phyloP scores from a whole-genome alignment of 92 coral and sea anemone species.

The Zoanthus sansibaricus region DNA sequence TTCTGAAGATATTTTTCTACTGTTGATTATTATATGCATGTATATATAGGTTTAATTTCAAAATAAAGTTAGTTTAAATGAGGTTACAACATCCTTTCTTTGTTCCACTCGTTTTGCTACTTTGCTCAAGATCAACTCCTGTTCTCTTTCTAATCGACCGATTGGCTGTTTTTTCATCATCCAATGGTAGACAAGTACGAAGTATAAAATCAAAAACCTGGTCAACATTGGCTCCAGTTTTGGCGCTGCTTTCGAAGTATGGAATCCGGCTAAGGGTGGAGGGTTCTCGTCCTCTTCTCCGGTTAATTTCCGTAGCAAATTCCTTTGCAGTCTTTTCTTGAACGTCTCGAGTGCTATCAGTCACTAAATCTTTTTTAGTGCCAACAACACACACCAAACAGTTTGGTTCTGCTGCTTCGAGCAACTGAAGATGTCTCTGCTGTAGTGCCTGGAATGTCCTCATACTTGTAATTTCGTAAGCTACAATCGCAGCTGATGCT shows the following conservation, averaged over 20 bases:
- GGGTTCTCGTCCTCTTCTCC: slow-evolving; percentile 64
- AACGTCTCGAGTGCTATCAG: slow-evolving; percentile 62
- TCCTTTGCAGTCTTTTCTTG: slow-evolving; percentile 69
- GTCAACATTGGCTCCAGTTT: slow-evolving; percentile 92
- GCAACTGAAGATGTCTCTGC: slow-evolving; percentile 86
- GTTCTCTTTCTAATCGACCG: slow-evolving; percentile 55
- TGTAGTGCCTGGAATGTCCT: slow-evolving; percentile 71
- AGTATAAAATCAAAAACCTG: slow-evolving; percentile 87
- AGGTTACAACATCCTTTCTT: slow-evolving; percentile 25
- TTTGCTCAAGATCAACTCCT: slow-evolving; percentile 66
- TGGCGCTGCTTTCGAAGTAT: slow-evolving; percentile 95
- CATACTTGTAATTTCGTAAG: slow-evolving; percentile 82
- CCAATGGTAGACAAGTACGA: slow-evolving; percentile 88
- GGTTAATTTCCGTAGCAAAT: slow-evolving; percentile 83
- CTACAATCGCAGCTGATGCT: slow-evolving; percentile 96
- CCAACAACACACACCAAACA: slow-evolving; percentile 92
- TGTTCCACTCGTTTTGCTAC: not conserved
- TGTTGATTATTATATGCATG: too few relatives aligned
- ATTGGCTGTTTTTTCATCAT: slow-evolving; percentile 64
- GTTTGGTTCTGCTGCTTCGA: slow-evolving; percentile 88
- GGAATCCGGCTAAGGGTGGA: slow-evolving; percentile 67
- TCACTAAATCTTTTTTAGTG: slow-evolving; percentile 85
- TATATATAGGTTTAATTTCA: too few relatives aligned
- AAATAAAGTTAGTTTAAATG: not conserved
- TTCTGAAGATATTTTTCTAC: too few relatives aligned